Evolutionary conservation across 2,888 invertebrate species (phyloP).

Genomic region (Clunio marinus): DNA sequence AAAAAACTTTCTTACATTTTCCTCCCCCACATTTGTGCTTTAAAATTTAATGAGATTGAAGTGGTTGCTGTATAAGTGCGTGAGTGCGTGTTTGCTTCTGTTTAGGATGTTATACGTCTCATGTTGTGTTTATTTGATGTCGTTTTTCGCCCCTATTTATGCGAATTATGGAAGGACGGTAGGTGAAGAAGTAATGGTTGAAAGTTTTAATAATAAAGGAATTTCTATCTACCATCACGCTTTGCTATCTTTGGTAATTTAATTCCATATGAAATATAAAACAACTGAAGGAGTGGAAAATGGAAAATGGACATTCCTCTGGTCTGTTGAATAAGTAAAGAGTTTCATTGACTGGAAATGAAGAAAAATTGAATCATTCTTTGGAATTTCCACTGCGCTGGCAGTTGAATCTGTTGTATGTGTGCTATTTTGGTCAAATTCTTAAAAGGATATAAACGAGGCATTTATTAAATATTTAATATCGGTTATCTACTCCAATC

Average conservation of each 20-base stretch:
- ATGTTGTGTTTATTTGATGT: slow-evolving; percentile 30
- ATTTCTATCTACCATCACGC: slow-evolving; percentile 5
- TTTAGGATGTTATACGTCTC: no score
- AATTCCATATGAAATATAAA: background rate
- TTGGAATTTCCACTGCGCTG: background rate
- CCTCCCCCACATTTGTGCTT: background rate
- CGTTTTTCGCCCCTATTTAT: background rate
- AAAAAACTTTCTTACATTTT: no score
- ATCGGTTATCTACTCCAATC: background rate
- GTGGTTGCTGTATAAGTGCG: slow-evolving; percentile 17
- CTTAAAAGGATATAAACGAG: background rate
- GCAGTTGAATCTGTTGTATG: background rate
- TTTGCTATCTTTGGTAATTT: background rate
- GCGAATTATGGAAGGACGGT: background rate
- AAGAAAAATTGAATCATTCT: slow-evolving; percentile 24
- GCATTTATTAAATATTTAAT: slow-evolving; percentile 28
- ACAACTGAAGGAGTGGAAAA: background rate
- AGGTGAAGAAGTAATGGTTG: background rate
- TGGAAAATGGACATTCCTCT: background rate
- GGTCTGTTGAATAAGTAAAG: slow-evolving; percentile 11
- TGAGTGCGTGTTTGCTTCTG: background rate
- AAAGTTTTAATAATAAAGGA: slow-evolving; percentile 25
- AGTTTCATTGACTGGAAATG: slow-evolving; percentile 13
- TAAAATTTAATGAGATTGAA: slow-evolving; percentile 37
- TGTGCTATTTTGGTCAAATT: background rate